These are phyloP conservation scores for Pygoscelis adeliae DNA, from an alignment of 2,113 vertebrate genomes.

Conservation along the genomic window DNA sequence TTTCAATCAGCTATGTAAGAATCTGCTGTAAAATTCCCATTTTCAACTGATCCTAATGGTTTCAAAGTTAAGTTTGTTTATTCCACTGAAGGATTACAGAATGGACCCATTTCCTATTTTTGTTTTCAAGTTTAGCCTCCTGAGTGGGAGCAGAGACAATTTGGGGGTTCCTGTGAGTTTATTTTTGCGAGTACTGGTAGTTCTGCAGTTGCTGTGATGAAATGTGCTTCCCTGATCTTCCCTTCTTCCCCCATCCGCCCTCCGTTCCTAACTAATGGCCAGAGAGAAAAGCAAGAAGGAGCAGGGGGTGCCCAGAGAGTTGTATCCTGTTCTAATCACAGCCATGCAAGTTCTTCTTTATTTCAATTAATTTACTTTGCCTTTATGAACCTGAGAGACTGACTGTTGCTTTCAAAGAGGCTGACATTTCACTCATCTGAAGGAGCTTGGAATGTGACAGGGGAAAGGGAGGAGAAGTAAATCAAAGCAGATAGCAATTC, in stretches of 20 bases:
- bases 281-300: conserved; percentile 45
- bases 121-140: background rate
- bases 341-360: conserved; percentile 65
- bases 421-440: conserved; percentile 82
- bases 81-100: background rate
- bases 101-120: background rate
- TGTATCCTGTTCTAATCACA: conserved; percentile 68
- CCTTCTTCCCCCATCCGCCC: background rate
- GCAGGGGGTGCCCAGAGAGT: conserved; percentile 23
- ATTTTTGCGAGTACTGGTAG: background rate
- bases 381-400: conserved; percentile 81
- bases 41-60: background rate
- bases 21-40: conserved; percentile 28
- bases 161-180: background rate
- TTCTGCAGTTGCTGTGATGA: background rate
- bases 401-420: conserved; percentile 76
- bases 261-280: conserved; percentile 22
- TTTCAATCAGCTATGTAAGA: conserved; percentile 22
- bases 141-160: background rate
- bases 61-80: conserved; percentile 22
- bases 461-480: conserved; percentile 85
- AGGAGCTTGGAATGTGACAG: conserved; percentile 84
- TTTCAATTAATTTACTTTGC: conserved; percentile 80
- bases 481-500: conserved; percentile 83
- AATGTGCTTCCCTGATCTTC: background rate